Evolutionary conservation across 2,888 invertebrate genomes (phyloP).

Genomic region (Sylvicola fuscatus): DNA sequence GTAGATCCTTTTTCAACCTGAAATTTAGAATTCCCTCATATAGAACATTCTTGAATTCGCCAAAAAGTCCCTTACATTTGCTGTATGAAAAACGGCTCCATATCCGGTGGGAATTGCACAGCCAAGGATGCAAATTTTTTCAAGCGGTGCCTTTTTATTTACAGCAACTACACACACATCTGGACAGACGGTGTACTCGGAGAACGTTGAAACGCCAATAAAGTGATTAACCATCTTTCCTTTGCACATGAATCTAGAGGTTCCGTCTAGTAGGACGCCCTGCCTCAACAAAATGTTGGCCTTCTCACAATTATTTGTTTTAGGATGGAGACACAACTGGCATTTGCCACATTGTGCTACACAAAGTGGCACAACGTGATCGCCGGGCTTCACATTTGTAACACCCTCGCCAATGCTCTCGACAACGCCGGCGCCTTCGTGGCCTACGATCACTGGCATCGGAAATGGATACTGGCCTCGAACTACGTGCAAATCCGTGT

Average conservation of each 20-base stretch:
- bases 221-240: conserved; percentile 59
- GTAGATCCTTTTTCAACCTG: conserved; percentile 61
- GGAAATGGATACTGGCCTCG: conserved; percentile 71
- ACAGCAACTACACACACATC: conserved; percentile 82
- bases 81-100: conserved; percentile 71
- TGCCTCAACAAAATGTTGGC: conserved; percentile 46
- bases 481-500: conserved; percentile 71
- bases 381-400: conserved; percentile 53
- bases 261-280: conserved; percentile 77
- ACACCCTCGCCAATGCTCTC: conserved; percentile 82
- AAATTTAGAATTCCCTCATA: conserved; percentile 21
- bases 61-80: conserved; percentile 36
- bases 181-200: conserved; percentile 73
- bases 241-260: conserved; percentile 42
- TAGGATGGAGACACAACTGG: conserved; percentile 76
- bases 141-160: conserved; percentile 46
- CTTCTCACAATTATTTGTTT: conserved; percentile 88
- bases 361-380: conserved; percentile 67
- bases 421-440: conserved; percentile 81
- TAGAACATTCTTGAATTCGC: too few species aligned
- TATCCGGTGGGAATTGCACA: conserved; percentile 83
- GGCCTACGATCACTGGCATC: conserved; percentile 76
- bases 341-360: conserved; percentile 86
- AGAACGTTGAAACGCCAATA: conserved; percentile 81
- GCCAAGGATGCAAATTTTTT: conserved; percentile 65